Conservation (phyloP, 2,888 invertebrate species). For the Pollenia angustigena region DNA sequence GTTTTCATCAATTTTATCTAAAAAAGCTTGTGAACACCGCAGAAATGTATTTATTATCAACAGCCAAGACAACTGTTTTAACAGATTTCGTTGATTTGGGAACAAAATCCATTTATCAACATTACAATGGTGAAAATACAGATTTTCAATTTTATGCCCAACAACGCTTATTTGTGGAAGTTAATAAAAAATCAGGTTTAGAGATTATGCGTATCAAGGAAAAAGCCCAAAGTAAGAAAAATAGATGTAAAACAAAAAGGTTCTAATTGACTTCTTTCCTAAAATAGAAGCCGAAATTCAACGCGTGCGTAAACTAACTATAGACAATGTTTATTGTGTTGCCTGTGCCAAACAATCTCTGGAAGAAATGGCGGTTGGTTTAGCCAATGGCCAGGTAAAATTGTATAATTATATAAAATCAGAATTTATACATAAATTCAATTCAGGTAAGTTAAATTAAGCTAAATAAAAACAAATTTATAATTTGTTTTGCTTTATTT, state of each 20-base stretch:
- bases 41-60: slow-evolving; percentile 82
- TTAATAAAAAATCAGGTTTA: slow-evolving; percentile 81
- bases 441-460: slow-evolving; percentile 76
- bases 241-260: not conserved
- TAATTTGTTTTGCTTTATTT: slow-evolving; percentile 14
- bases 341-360: slow-evolving; percentile 80
- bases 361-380: slow-evolving; percentile 82
- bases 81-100: slow-evolving; percentile 81
- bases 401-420: slow-evolving; percentile 80
- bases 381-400: slow-evolving; percentile 81
- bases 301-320: slow-evolving; percentile 80
- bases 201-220: slow-evolving; percentile 82
- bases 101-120: slow-evolving; percentile 80
- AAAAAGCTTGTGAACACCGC: not conserved
- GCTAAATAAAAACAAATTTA: not conserved
- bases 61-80: slow-evolving; percentile 81
- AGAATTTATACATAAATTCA: slow-evolving; percentile 80
- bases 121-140: slow-evolving; percentile 79
- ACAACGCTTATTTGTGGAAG: slow-evolving; percentile 80
- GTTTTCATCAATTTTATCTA: not conserved
- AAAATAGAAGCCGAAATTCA: slow-evolving; percentile 77
- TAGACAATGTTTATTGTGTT: slow-evolving; percentile 81
- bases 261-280: no score
- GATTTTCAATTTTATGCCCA: slow-evolving; percentile 82
- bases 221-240: slow-evolving; percentile 76